phyloP scores from a whole-genome alignment of 2,113 vertebrate species.

The Garra rufa region DNA sequence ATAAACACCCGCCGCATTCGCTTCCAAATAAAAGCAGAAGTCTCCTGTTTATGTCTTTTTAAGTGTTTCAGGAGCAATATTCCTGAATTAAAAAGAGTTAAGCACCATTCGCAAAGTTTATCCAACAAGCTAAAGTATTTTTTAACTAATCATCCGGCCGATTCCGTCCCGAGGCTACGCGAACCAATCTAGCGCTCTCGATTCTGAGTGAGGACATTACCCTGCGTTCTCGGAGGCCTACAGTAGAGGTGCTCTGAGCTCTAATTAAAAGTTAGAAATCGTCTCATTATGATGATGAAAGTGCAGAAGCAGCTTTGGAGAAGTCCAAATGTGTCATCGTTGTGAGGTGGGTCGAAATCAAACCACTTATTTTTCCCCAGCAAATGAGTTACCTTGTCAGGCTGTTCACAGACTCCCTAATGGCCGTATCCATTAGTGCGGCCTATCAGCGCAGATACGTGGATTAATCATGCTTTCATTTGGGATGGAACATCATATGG shows the following conservation, averaged over 20 bases:
- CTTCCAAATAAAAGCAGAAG: conserved; percentile 21
- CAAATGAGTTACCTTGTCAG: conserved; percentile 59
- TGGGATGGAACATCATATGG: conserved; percentile 32
- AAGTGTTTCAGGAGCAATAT: not conserved
- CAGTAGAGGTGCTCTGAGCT: conserved; percentile 49
- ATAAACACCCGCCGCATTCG: conserved; percentile 35
- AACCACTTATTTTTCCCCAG: conserved; percentile 59
- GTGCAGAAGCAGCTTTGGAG: conserved; percentile 53
- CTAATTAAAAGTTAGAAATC: conserved; percentile 64
- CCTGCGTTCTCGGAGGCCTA: conserved; percentile 47
- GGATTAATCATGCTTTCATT: conserved; percentile 57
- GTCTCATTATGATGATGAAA: conserved; percentile 63
- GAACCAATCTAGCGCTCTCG: conserved; percentile 41
- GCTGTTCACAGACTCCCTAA: conserved; percentile 52
- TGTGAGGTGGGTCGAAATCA: conserved; percentile 59
- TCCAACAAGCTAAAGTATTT: conserved; percentile 51
- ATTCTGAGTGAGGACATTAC: conserved; percentile 38
- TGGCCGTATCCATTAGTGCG: conserved; percentile 57
- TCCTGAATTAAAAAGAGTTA: conserved; percentile 7
- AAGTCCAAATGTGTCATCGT: conserved; percentile 53
- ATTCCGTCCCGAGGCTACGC: conserved; percentile 50
- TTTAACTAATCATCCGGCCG: conserved; percentile 48
- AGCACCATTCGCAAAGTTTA: conserved; percentile 34
- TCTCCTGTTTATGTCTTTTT: conserved; percentile 16
- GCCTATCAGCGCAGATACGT: conserved; percentile 49